Evolutionary conservation across 2,797 vertebrate genomes (phyloP), one percentile per base, ranked within the genome.

Genomic region (Siniperca scherzeri): DNA sequence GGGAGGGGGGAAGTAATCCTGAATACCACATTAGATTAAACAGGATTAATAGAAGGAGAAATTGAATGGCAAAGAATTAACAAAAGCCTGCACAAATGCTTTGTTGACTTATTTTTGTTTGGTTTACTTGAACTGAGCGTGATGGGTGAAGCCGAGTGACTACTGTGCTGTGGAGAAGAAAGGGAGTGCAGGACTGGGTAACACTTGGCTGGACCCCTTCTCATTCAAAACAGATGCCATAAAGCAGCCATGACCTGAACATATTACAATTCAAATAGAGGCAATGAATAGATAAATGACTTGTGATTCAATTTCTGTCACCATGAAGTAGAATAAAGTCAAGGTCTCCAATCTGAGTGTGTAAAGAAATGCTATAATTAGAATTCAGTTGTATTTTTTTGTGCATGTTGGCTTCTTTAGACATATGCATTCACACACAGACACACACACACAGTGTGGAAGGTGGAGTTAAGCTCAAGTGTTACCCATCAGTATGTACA

Each of bases 71-170:
- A 53, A 52, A 66, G 74, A 70, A 75, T 80, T 67, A 56, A 66
- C 13, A 71, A 79, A 78, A 82, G 71, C 68, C 61, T 55, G 64
- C 69, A 74, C 44, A 52, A 44, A 68, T 44, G 57, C 60, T 84
- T 85, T 46, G 78, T 44, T 61, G 71, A 62, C 52, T 59, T 44
- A 1, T 12, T 40, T 19, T 13, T 36, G 68, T 55, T 38, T 13
- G 8, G 38, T 82, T 56, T 16, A 25, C 64, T 82, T 72, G 50
- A 78, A 13, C 33, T 14, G 77, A 91, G 88, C 44, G 59, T 93
- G 93, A 94, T 92, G 86, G 91, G 90, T 92, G 94, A 93, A 91
- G 90, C 84, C 84, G 79, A 86, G 84, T 59, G 77, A 70, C 89
- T 85, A 72, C 74, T 64, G 77, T 53, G 73, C 87, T 76, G 85